Evolutionary conservation across 1,140 invertebrate genomes (phyloP).

Genomic region (Arctopsyche grandis): DNA sequence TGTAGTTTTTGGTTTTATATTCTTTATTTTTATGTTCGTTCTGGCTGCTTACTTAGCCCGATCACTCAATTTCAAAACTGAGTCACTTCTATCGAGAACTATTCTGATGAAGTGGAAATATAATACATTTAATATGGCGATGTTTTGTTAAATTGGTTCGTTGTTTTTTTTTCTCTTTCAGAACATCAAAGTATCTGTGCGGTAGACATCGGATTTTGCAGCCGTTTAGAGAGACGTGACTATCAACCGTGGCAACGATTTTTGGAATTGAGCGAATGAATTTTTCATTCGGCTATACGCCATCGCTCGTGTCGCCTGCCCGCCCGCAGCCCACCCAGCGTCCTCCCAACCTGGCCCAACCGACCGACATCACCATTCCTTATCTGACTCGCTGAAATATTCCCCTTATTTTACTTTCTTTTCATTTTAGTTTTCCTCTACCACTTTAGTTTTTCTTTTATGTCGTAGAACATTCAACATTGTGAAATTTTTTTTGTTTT

Average conservation of each 20-base stretch:
- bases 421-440: constrained; percentile 2
- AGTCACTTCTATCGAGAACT: too few species aligned
- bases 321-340: constrained; percentile 41
- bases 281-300: constrained; percentile 65
- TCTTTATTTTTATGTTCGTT: too few species aligned
- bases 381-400: background rate
- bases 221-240: constrained; percentile 94
- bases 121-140: too few species aligned
- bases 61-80: too few species aligned
- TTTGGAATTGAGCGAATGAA: constrained; percentile 57
- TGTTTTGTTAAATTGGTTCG: too few species aligned
- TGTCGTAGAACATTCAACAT: background rate
- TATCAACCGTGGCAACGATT: constrained; percentile 60
- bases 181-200: constrained; percentile 95
- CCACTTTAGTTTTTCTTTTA: constrained; percentile 11
- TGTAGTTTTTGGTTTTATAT: too few species aligned
- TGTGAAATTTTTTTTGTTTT: background rate
- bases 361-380: constrained; percentile 34
- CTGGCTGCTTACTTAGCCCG: too few species aligned
- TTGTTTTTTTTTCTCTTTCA: constrained; percentile 62
- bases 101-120: too few species aligned
- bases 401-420: constrained; percentile 4
- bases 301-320: constrained; percentile 64
- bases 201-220: constrained; percentile 95
- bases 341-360: constrained; percentile 39